Conservation (phyloP, 2,797 vertebrate species). For the Lemur catta region DNA sequence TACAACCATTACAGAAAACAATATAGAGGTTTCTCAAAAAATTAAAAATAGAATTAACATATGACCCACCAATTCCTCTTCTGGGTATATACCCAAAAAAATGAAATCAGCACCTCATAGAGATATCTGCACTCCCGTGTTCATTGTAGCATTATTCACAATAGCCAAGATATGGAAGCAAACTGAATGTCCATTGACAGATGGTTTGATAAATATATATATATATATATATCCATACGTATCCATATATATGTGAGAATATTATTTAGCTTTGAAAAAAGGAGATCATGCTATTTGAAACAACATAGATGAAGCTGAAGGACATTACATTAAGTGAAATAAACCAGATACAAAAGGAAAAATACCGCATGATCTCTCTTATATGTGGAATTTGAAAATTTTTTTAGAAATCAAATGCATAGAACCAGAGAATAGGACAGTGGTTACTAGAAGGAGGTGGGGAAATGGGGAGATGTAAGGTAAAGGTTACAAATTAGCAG, state of each 20-base stretch:
- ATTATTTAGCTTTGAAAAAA: not conserved
- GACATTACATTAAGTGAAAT: not conserved
- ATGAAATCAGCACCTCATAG: not conserved
- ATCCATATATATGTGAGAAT: not conserved
- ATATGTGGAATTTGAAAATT: not conserved
- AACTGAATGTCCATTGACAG: not conserved
- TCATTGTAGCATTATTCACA: not conserved
- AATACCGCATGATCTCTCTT: not conserved
- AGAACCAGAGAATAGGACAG: not conserved
- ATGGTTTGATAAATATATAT: not conserved
- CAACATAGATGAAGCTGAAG: not conserved
- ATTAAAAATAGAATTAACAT: not conserved
- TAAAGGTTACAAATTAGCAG: not conserved
- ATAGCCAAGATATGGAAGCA: not conserved
- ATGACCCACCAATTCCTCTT: not conserved
- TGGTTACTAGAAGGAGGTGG: not conserved
- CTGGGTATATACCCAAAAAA: not conserved
- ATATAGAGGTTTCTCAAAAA: not conserved
- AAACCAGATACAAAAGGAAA: not conserved
- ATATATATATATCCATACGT: not conserved
- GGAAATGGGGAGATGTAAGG: not conserved
- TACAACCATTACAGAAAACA: not conserved
- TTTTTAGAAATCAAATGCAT: not conserved
- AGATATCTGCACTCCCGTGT: not conserved
- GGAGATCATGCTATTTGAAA: not conserved